phyloP scores from a whole-genome alignment of 1,140 invertebrate species.

The Drusus annulatus region DNA sequence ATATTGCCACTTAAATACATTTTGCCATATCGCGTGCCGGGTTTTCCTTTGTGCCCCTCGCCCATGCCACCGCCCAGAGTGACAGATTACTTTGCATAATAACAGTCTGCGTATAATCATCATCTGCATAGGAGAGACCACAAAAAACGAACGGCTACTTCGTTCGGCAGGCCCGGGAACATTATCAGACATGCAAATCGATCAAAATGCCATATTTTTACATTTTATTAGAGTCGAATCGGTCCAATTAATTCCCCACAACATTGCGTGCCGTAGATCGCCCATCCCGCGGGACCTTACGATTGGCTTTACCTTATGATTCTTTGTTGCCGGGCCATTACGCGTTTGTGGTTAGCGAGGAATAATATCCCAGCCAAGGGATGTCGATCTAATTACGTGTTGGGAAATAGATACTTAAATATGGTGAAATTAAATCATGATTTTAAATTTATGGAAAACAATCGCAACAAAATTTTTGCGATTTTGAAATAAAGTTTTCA shows the following conservation, averaged over 20 bases:
- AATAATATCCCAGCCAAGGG: too few species aligned
- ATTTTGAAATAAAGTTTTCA: too few species aligned
- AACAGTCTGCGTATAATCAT: background rate
- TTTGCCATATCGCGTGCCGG: constrained; percentile 1
- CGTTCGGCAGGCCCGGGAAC: background rate
- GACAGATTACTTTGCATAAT: constrained; percentile 28
- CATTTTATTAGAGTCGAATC: background rate
- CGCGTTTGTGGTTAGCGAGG: too few species aligned
- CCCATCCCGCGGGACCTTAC: background rate
- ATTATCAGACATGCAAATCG: constrained; percentile 34
- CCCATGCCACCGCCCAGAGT: background rate
- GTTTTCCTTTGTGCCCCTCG: too few species aligned
- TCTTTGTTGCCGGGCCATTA: too few species aligned
- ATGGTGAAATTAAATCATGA: too few species aligned
- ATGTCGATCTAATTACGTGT: too few species aligned
- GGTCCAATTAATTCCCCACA: background rate
- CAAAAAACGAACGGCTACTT: background rate
- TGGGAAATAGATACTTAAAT: too few species aligned
- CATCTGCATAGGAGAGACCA: background rate
- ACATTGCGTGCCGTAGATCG: background rate
- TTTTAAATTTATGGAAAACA: too few species aligned
- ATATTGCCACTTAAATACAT: background rate
- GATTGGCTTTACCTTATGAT: background rate
- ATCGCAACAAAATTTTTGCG: too few species aligned
- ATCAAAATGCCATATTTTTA: constrained; percentile 6